A percentile compares a stretch with the other conserved stretches of the same genome.
Conservation (phyloP, 2,797 vertebrate species). For the Geotrypetes seraphini region DNA sequence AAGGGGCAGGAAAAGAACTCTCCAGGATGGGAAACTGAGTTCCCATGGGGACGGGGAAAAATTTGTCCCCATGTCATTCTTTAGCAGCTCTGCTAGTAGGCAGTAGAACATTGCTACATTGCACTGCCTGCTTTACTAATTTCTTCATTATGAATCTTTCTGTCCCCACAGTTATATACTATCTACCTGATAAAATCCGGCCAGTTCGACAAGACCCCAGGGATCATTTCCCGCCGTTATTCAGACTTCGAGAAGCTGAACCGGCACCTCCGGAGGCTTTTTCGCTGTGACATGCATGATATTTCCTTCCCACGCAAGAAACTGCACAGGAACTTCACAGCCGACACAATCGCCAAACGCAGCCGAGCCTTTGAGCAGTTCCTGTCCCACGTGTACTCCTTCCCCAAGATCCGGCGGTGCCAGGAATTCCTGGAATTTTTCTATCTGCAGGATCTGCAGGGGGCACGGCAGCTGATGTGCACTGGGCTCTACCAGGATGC, state of each 20-base stretch:
- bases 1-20: too few species aligned
- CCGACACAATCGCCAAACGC: conserved; percentile 84
- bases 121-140: too few species aligned
- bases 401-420: conserved; percentile 57
- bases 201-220: conserved; percentile 64
- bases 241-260: conserved; percentile 82
- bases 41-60: too few species aligned
- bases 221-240: conserved; percentile 76
- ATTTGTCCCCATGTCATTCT: too few species aligned
- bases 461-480: conserved; percentile 70
- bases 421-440: conserved; percentile 76
- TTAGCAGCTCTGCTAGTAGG: too few species aligned
- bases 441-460: conserved; percentile 70
- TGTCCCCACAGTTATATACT: conserved; percentile 74
- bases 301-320: conserved; percentile 84
- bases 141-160: neutral
- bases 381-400: conserved; percentile 72
- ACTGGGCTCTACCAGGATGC: conserved; percentile 74
- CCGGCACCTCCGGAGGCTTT: conserved; percentile 59
- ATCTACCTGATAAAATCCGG: conserved; percentile 72
- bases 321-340: conserved; percentile 76
- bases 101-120: too few species aligned
- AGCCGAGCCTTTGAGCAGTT: conserved; percentile 92
- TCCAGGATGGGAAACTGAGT: too few species aligned
- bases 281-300: conserved; percentile 66